Evolutionary conservation across 2,113 vertebrate species (phyloP), one percentile per base, ranked within the genome.

Genomic region (Rhinoderma darwinii): DNA sequence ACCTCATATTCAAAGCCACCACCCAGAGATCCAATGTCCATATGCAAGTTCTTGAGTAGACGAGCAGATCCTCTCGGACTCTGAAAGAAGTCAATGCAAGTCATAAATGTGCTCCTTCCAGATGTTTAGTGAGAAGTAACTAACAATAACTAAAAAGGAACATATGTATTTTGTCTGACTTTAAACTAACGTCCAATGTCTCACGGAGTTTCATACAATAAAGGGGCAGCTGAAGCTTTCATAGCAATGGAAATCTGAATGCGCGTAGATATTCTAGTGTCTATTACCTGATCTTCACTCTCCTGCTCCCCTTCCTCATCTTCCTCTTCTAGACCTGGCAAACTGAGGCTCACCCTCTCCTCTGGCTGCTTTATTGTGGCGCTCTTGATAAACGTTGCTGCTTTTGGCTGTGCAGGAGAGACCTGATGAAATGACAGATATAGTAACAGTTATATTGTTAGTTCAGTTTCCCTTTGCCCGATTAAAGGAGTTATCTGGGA

Each of bases 1-100:
- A 98, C 97, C 97, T 99, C 96, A 0, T 95, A 96, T 6, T 94
- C 93, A 8, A 97, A 95, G 88, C 94, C 92, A 47, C 89, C 93
- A 81, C 93, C 95, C 44, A 97, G 92, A 0, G 89, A 89, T 0
- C 93, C 93, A 15, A 97, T 37, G 77, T 98, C 95, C 83, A 98
- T 66, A 41, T 96, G 94, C 66, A 98, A 87, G 30, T 98, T 98
- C 90, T 93, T 95, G 27, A 97, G 86, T 25, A 96, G 91, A 0
- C 90, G 79, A 0, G 92, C 86, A 22, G 94, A 90, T 37, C 90
- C 93, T 1, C 0, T 47, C 18, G 89, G 90, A 89, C 94, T 96
- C 93, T 95, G 83, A 68, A 89, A 18, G 51, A n/a, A 43, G 27
- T 68, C 15, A 68, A 37, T 73, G 15, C 11, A 43, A 47, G 72